Evolutionary conservation across 2,113 vertebrate genomes (phyloP), one percentile per base, ranked within the genome.

Genomic region (Myiozetetes cayanensis): DNA sequence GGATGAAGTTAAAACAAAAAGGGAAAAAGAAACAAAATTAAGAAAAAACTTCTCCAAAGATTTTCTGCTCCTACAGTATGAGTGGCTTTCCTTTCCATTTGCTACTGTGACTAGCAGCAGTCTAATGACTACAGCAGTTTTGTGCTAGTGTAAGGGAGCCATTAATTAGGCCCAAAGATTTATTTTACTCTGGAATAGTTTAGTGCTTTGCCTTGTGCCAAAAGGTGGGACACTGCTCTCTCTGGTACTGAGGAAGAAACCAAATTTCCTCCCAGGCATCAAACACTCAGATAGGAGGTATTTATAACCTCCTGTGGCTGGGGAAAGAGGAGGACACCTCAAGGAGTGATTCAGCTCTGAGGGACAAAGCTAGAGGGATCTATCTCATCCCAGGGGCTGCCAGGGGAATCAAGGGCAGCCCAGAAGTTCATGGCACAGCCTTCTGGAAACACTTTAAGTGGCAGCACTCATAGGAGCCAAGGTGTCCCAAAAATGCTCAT

Each of bases 221-320:
- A 53, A 72, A 73, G 50, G 66, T n/a, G 53, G 27, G 30, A 41
- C 9, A 11, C 25, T 41, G 81, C 33, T 75, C 55, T 59, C 68
- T 23, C 41, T 47, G 41, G 67, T n/a, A 28, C 16, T 77, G 1
- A 1, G 30, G 47, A 76, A 56, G 43, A 67, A 41, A 33, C 30
- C 7, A 10, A 25, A 47, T 62, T 63, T n/a, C 30, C 30, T 43
- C 53, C 31, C 23, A 58, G 21, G 59, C 37, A 37, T 3, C 2
- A 9, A 27, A 68, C 9, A 10, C 3, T 7, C 37, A 31, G 47
- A 22, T 10, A 21, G 44, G 79, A 59, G 18, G 23, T 43, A 66
- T 31, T 35, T 15, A 19, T 49, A 33, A n/a, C 49, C 37, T n/a
- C 33, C 49, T 10, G 0, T 2, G 7, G 28, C 8, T 1, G 2